A percentile compares a stretch with the other conserved stretches of the same genome.
Conservation (phyloP, 2,888 invertebrate genomes). For the Nymphalis polychloros region DNA sequence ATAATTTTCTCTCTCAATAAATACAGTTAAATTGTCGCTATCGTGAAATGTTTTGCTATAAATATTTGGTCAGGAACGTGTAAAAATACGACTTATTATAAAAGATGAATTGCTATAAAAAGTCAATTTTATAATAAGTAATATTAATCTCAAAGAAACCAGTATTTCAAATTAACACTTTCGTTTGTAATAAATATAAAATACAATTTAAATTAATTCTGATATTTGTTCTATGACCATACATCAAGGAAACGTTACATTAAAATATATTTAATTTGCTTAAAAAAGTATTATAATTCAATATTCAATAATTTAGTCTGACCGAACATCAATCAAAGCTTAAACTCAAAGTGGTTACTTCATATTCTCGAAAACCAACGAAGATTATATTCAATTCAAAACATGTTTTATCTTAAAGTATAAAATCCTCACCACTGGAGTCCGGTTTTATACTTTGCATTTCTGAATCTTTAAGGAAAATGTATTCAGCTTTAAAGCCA, state of each 20-base stretch:
- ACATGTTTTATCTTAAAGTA: slow-evolving; percentile 6
- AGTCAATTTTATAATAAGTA: background rate
- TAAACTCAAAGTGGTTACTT: background rate
- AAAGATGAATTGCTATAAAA: background rate
- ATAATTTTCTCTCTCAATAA: slow-evolving; percentile 38
- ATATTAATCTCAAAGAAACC: background rate
- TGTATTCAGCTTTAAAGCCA: slow-evolving; percentile 95
- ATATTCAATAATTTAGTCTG: too few relatives aligned
- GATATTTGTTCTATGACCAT: too few relatives aligned
- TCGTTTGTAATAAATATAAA: background rate
- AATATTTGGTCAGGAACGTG: slow-evolving; percentile 13
- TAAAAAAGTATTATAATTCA: too few relatives aligned
- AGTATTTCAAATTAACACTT: background rate
- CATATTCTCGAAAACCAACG: background rate
- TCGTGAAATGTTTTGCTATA: slow-evolving; percentile 33
- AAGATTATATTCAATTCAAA: slow-evolving; percentile 5
- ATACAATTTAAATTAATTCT: too few relatives aligned
- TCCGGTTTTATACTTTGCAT: slow-evolving; percentile 72
- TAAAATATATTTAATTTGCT: too few relatives aligned
- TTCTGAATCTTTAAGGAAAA: slow-evolving; percentile 88
- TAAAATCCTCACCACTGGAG: slow-evolving; percentile 51
- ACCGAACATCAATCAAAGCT: background rate
- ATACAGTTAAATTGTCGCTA: slow-evolving; percentile 33
- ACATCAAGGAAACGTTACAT: too few relatives aligned
- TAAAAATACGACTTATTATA: slow-evolving; percentile 7